Evolutionary conservation across 2,797 vertebrate genomes (phyloP).

Genomic region (Megalops cyprinoides): DNA sequence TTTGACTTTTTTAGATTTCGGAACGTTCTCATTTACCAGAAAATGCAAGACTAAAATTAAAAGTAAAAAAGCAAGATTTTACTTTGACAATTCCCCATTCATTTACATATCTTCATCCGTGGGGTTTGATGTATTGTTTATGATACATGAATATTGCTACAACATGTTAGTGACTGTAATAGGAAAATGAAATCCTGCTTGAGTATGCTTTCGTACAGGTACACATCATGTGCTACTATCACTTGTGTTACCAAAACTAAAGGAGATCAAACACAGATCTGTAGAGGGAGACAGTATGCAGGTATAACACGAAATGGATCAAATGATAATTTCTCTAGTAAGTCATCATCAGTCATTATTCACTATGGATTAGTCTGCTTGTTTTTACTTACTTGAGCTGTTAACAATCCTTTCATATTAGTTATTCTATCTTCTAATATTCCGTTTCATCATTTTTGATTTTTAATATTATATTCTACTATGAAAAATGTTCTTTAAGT

Average conservation of each 20-base stretch:
- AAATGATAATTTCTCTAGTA: too few species aligned
- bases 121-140: neutral
- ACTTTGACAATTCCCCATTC: too few species aligned
- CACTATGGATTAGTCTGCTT: too few species aligned
- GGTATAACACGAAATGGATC: too few species aligned
- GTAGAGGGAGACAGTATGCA: too few species aligned
- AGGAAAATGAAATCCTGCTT: neutral
- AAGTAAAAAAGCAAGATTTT: slow-evolving; percentile 1
- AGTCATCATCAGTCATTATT: too few species aligned
- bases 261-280: too few species aligned
- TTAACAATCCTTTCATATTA: neutral
- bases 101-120: neutral
- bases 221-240: too few species aligned
- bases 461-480: neutral
- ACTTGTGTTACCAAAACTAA: too few species aligned
- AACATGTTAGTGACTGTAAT: neutral
- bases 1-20: neutral
- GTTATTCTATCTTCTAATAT: neutral
- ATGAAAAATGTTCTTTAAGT: neutral
- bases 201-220: too few species aligned
- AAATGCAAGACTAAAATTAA: neutral
- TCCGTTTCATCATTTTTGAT: neutral
- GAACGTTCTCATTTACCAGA: neutral
- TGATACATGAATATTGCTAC: neutral
- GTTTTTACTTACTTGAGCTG: too few species aligned